Base-by-base conservation (phyloP, 2,888 invertebrate species). In the Brenthis daphne region DNA sequence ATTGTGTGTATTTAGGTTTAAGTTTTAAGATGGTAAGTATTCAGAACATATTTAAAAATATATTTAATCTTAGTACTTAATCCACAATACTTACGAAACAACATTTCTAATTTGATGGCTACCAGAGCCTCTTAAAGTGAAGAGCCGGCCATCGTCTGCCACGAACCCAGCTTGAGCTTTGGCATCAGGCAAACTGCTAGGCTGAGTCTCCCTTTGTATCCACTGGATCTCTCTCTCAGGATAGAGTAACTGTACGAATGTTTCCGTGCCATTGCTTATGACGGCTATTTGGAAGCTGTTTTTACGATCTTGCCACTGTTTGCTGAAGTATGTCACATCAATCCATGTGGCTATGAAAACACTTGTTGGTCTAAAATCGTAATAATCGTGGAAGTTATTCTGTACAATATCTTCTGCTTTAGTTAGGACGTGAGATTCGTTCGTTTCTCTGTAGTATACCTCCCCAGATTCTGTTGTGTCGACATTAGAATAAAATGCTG, bases 141-240 rank as follows among this genome's bases (percentile, higher is more conserved):
- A 95, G 67, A 95, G 90, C 69, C 96, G 94, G 54, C 97, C 97
- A 82, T 98, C 97, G 72, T 96, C 96, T 1, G 97, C 94, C 73
- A 98, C 95, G 77, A 99, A 96, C 3, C 99, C 99, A 64, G 96
- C 98, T 89, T 99, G 99, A 1, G 98, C 98, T 77, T 97, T 96
- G 0, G 98, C 97, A 81, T 99, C 98, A 0, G 97, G 96, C 58
- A 97, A 84, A 37, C 95, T 95, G n/a, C 94, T 93, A n/a, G 95
- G 94, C 76, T 96, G 96, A 0, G 94, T 93, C 69, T 96, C 95
- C 61, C 96, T 96, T 84, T 97, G 96, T 65, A 98, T 95, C 99
- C 99, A 99, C 82, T 98, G 97, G 65, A 99, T 95, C 1, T 97
- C 97, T 70, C 95, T 94, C 77, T 96, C 95, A 0, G 97, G 96